Base-by-base conservation (phyloP, 2,888 invertebrate genomes). In the Sympetrum striolatum region DNA sequence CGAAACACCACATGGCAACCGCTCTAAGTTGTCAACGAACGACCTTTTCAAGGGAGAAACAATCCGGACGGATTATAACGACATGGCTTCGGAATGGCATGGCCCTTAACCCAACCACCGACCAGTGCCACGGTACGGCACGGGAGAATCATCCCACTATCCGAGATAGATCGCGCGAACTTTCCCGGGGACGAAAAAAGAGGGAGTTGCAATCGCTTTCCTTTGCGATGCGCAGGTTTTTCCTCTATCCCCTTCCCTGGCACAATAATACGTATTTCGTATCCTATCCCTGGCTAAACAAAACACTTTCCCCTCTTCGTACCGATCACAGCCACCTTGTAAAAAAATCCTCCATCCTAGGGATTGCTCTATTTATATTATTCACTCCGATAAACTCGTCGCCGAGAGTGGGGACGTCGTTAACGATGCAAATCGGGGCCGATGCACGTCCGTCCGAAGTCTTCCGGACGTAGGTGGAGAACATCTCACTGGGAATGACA, bases 11-110 rank as follows among this genome's bases (percentile, higher is more conserved):
- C 86, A 86, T 86, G 60, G 60, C 86, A n/a, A 37, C 25, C 60
- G n/a, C n/a, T 37, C 37, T 86, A 86, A 31, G 37, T 60, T 35
- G 31, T 73, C n/a, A 15, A 31, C 31, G 73, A 25, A 10, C 31
- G 10, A 6, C 18, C n/a, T 64, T 82, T 58, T 82, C 25, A 35
- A 31, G 18, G 35, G 22, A 4, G 15, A 31, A 12, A 58, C 53
- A 25, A 31, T 82, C 31, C 58, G 86, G 86, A 86, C 86, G 86
- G 86, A 86, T 64, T 86, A 86, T 64, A 60, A 86, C 86, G 86
- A 86, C 64, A 86, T 86, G 86, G n/a, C 86, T 64, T 60, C 58
- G 35, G 82, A 60, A 58, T n/a, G 48, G 82, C 82, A 82, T 60
- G 14, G 73, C 35, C 18, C n/a, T 22, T 64, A 18, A 60, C 86